Evolutionary conservation across 2,113 vertebrate genomes (phyloP), one percentile per base, ranked within the genome.

Genomic region (Oncorhynchus tshawytscha): DNA sequence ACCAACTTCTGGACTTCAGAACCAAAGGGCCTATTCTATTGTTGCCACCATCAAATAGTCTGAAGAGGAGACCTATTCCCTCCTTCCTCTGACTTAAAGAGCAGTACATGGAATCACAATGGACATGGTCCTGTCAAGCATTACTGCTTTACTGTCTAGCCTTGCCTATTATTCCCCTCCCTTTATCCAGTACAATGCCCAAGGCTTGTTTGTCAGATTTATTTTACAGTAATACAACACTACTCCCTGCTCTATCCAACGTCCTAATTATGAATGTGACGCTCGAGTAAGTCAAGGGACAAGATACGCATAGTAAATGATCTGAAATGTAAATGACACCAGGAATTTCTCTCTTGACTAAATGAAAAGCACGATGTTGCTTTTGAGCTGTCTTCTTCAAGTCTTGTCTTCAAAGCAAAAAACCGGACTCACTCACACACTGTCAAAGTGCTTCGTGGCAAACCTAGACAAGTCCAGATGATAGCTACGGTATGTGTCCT

Each of bases 201-300:
- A 18, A 67, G 59, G 31, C 49, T 16, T 22, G 62, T 59, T 69
- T 49, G 7, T 24, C 67, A 11, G 49, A 70, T 76, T 71, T 51
- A 49, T 60, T 73, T 74, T 4, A 64, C n/a, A 64, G n/a, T 34
- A 29, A 51, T 29, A 29, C 69, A 54, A 70, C 49, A 31, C 15
- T 12, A 27, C 20, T 13, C 34, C 8, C 20, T 54, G 24, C 29
- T 39, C 1, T 6, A 16, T 6, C 65, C 67, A 22, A 18, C 57
- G 60, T 22, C 15, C 64, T 34, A 67, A 73, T 74, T 79, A 64
- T 25, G 22, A 60, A 57, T 49, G 25, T 69, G 60, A 66, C 27
- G 70, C 74, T 76, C 11, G 9, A 24, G 31, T 75, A 7, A 70
- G 29, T 34, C 54, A 22, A 9, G 0, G 4, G 1, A 15, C 72